phyloP scores from a whole-genome alignment of 2,888 invertebrate species.

The Folsomia manolachei region DNA sequence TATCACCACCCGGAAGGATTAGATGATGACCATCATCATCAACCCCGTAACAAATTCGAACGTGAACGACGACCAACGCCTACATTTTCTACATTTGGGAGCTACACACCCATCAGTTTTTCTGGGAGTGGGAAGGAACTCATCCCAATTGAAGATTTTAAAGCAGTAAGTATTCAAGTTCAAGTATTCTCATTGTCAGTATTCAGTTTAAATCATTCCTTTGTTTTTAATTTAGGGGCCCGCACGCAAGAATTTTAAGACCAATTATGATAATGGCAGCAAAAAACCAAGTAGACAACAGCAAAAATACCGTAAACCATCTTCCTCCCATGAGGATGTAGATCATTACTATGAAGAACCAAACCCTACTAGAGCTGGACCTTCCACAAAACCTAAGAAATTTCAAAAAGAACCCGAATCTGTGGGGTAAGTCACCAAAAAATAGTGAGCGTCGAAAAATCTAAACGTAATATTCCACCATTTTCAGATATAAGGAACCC shows the following conservation, averaged over 20 bases:
- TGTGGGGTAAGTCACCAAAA: no score
- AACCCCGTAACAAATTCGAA: no score
- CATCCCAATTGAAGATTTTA: constrained; percentile 38
- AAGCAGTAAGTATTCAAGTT: no score
- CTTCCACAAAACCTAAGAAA: background rate
- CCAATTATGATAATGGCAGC: background rate
- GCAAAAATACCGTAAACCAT: no score
- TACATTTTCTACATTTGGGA: background rate
- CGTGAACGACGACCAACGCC: background rate
- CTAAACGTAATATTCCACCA: background rate
- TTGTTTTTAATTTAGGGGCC: no score
- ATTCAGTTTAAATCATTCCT: no score
- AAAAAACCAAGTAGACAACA: background rate
- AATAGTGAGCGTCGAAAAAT: background rate
- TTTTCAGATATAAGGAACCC: constrained; percentile 22
- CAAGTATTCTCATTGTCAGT: no score
- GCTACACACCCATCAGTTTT: background rate
- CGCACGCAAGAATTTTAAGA: background rate
- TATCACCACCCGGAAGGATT: background rate
- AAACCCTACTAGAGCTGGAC: no score
- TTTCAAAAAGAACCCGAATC: background rate
- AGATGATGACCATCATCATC: background rate
- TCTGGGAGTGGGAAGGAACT: constrained; percentile 21
- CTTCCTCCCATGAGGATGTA: background rate
- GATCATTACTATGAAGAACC: background rate